Evolutionary conservation across 2,113 vertebrate genomes (phyloP), one percentile per base, ranked within the genome.

Genomic region (Regulus satrapa): DNA sequence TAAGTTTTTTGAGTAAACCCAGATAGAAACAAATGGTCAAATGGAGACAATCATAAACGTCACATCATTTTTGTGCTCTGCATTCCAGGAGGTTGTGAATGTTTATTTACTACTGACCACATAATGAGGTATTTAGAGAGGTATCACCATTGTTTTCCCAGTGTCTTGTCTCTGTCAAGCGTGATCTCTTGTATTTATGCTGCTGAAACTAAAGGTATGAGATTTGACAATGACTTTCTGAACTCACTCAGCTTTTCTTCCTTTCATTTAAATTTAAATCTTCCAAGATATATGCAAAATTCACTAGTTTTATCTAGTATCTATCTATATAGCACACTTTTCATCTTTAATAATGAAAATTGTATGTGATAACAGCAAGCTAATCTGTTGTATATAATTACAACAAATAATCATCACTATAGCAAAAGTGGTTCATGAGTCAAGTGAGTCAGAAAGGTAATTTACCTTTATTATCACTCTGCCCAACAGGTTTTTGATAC

Each of bases 371-470:
- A 62, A 45, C 9, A 89, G 63, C 63, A 72, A 72, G 14, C 4
- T 74, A 68, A n/a, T 79, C 32, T 61, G 36, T 38, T 92, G 21
- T 69, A 51, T 59, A 69, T 62, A 18, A 88, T 86, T 92, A 62
- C 71, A 49, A 78, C 24, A 86, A 91, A 88, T 88, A 89, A 95
- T 59, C 67, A 91, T 34, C 45, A 56, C 51, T 69, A 62, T 20
- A 64, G 55, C 8, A 6, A 84, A 94, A 90, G 28, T 88, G 43
- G 45, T 71, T 88, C 38, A 26, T 95, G 84, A 80, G 67, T 97
- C 77, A 87, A 76, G 17, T 58, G 62, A 96, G 36, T 87, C 66
- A 91, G 86, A 43, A 93, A 64, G 88, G 54, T 69, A 94, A 94
- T 92, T 97, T 84, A 26, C 34, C 20, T 58, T 86, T 85, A 88